Base-by-base conservation (phyloP, 2,113 vertebrate species). In the Oriolus oriolus region DNA sequence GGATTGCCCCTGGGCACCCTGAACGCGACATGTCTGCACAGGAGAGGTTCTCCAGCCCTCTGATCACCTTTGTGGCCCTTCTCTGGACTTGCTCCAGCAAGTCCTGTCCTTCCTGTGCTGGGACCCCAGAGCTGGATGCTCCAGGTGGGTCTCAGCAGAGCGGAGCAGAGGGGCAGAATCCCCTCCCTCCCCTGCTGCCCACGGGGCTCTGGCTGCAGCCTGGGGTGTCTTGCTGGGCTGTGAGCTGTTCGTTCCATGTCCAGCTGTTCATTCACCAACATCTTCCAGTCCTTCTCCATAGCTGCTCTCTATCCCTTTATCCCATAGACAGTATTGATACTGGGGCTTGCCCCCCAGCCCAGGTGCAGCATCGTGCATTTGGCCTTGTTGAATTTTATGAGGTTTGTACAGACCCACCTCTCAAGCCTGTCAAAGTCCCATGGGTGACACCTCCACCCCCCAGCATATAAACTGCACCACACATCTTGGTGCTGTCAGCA, bases 1-100 rank as follows among this genome's bases (percentile, higher is more conserved):
- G n/a, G n/a, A n/a, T n/a, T n/a, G n/a, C n/a, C n/a, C n/a, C n/a
- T n/a, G n/a, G n/a, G n/a, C n/a, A n/a, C n/a, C n/a, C n/a, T n/a
- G n/a, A n/a, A n/a, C n/a, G n/a, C n/a, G n/a, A n/a, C n/a, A n/a
- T 19, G 9, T 88, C 18, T 39, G 44, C 37, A 33, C 30, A 33
- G 22, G 9, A 28, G 33, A 74, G 33, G 27, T 13, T 22, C 76
- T 69, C 33, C 9, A 85, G 7, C 2, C 4, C 17, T 18, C 27
- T 52, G 28, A 21, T 59, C 3, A 21, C 13, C 23, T 20, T 33
- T 53, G 22, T 73, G 13, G 22, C 13, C 27, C 13, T 41, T 18
- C 13, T 52, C 39, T 89, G 33, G 3, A 2, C 19, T 74, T 0
- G 1, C 6, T 45, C 13, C 11, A 16, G 0, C 16, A 24, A 13